A percentile compares a stretch with the other conserved stretches of the same genome.
Evolutionary conservation across 2,113 vertebrate genomes (phyloP).

Genomic region (Notechis scutatus): DNA sequence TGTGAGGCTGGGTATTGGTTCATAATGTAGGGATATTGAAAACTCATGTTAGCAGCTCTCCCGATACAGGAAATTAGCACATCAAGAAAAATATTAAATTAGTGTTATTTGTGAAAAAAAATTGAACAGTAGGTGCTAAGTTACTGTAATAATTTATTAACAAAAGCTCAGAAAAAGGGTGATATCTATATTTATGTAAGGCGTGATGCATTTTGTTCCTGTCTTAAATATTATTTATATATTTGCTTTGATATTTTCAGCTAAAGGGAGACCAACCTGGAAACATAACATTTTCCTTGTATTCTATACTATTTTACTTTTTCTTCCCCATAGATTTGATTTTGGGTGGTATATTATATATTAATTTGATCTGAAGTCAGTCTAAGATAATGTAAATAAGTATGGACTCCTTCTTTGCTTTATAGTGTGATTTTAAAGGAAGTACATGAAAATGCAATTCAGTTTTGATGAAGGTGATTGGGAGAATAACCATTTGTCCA

Average conservation of each 20-base stretch:
- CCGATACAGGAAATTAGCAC: not conserved
- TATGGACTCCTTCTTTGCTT: slow-evolving; percentile 32
- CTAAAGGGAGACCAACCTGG: not conserved
- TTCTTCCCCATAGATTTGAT: slow-evolving; percentile 42
- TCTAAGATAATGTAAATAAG: slow-evolving; percentile 43
- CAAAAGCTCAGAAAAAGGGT: not conserved
- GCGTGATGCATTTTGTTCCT: rapidly evolving
- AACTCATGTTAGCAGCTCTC: not conserved
- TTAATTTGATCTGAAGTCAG: slow-evolving; percentile 45
- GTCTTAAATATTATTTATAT: not conserved
- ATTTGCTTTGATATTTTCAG: slow-evolving; percentile 5
- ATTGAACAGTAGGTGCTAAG: not conserved
- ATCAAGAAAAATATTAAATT: not conserved
- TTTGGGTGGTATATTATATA: slow-evolving; percentile 31
- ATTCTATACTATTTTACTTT: not conserved
- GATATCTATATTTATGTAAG: not conserved
- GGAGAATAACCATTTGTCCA: slow-evolving; percentile 18
- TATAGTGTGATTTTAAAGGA: slow-evolving; percentile 33
- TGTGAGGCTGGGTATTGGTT: not conserved
- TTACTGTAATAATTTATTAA: not conserved
- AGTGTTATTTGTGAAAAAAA: not conserved
- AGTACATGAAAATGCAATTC: not conserved
- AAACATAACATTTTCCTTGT: slow-evolving; percentile 30
- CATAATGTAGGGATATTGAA: not conserved
- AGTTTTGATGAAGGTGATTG: not conserved